These are phyloP conservation scores for Cinara cedri DNA, from an alignment of 2,888 invertebrate genomes.

Conservation along the genomic window DNA sequence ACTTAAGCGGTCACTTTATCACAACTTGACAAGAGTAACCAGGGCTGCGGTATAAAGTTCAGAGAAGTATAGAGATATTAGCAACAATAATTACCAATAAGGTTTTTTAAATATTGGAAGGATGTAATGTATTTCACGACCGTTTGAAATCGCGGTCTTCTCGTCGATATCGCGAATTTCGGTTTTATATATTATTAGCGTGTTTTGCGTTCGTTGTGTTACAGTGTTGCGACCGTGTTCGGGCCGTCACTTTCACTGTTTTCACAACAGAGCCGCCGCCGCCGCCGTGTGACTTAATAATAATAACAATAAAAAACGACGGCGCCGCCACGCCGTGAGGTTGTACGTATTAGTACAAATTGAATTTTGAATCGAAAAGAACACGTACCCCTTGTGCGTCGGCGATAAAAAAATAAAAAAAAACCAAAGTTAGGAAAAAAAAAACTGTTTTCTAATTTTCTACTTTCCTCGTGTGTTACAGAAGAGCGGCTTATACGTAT, in stretches of 20 bases:
- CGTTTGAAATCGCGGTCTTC: no score
- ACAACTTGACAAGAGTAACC: no score
- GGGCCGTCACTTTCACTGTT: conserved; percentile 54
- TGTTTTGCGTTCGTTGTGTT: background rate
- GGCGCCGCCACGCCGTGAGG: conserved; percentile 9
- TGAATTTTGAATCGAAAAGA: conserved; percentile 28
- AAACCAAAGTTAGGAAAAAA: no score
- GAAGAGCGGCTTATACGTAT: background rate
- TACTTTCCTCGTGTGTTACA: background rate
- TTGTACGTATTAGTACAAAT: background rate
- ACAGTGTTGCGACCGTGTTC: background rate
- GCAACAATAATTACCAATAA: no score
- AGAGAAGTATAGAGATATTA: no score
- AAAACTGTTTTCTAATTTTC: background rate
- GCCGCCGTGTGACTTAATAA: background rate
- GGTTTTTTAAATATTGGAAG: no score
- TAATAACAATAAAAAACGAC: conserved; percentile 41
- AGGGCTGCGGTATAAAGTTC: no score
- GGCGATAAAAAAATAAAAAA: background rate
- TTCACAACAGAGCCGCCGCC: conserved; percentile 41
- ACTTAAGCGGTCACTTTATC: no score
- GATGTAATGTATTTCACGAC: no score
- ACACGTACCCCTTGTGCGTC: background rate
- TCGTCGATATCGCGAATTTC: no score
- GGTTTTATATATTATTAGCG: no score